Evolutionary conservation across 2,797 vertebrate genomes (phyloP).

Genomic region (Takifugu rubripes): DNA sequence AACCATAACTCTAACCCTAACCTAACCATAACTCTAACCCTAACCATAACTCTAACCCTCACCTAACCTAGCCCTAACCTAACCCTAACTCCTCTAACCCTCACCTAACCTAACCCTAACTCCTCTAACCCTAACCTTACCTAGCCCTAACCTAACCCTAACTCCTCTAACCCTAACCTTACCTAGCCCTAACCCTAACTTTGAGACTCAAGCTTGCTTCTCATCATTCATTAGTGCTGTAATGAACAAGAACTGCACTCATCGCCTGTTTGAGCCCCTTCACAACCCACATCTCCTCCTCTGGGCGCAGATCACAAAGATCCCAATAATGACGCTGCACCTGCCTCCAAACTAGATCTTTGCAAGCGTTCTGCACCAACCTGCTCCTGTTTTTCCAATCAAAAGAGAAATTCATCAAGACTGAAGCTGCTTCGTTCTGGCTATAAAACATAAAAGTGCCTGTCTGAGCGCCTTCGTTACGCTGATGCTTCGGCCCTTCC

Average conservation of each 20-base stretch:
- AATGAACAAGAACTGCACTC: constrained; percentile 20
- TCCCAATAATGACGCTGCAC: constrained; percentile 17
- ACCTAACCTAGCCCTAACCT: too few relatives aligned
- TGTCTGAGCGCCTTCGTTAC: too few relatives aligned
- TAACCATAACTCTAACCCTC: too few relatives aligned
- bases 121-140: too few relatives aligned
- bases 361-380: constrained; percentile 35
- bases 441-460: constrained; percentile 7
- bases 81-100: too few relatives aligned
- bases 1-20: too few relatives aligned
- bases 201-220: background rate
- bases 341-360: constrained; percentile 32
- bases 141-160: too few relatives aligned
- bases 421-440: background rate
- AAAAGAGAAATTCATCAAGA: constrained; percentile 40
- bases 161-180: too few relatives aligned
- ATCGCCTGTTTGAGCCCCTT: constrained; percentile 23
- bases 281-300: constrained; percentile 16
- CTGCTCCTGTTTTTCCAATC: constrained; percentile 30
- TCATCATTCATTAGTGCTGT: constrained; percentile 1
- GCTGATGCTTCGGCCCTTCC: too few relatives aligned
- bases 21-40: too few relatives aligned
- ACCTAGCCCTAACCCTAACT: too few relatives aligned
- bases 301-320: constrained; percentile 16
- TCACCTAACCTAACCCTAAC: too few relatives aligned